A percentile compares a stretch with the other conserved stretches of the same genome.
phyloP scores from a whole-genome alignment of 1,140 invertebrate species.

The Lerema accius region DNA sequence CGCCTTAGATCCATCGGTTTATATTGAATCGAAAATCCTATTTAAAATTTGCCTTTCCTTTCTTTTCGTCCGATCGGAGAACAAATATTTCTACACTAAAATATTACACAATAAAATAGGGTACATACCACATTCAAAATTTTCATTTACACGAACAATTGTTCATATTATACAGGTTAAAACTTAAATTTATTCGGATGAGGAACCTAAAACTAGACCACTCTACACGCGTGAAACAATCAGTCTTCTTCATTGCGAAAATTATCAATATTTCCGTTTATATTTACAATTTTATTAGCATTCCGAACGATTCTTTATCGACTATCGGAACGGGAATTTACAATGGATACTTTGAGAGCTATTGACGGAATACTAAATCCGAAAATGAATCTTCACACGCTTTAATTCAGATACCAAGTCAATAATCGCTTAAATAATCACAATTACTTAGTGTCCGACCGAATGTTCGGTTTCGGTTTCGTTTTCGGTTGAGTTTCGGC shows the following conservation, averaged over 20 bases:
- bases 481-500: too few relatives aligned
- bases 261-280: slow-evolving; percentile 66
- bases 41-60: background rate
- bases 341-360: slow-evolving; percentile 40
- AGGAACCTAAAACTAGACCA: slow-evolving; percentile 71
- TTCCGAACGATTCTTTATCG: slow-evolving; percentile 38
- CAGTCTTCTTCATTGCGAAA: slow-evolving; percentile 81
- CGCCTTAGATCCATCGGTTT: too few relatives aligned
- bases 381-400: too few relatives aligned
- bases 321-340: slow-evolving; percentile 50
- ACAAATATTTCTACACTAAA: background rate
- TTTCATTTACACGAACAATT: slow-evolving; percentile 55
- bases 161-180: slow-evolving; percentile 57
- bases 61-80: background rate
- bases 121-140: slow-evolving; percentile 29
- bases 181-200: slow-evolving; percentile 67
- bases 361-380: slow-evolving; percentile 14
- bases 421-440: too few relatives aligned
- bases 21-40: slow-evolving; percentile 5
- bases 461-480: too few relatives aligned
- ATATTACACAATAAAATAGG: slow-evolving; percentile 15
- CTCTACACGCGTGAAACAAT: slow-evolving; percentile 74
- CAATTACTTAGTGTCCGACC: too few relatives aligned
- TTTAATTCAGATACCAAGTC: too few relatives aligned
- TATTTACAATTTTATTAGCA: slow-evolving; percentile 49